Base-by-base conservation (phyloP, 1,140 invertebrate species). In the Liolophura sinensis region DNA sequence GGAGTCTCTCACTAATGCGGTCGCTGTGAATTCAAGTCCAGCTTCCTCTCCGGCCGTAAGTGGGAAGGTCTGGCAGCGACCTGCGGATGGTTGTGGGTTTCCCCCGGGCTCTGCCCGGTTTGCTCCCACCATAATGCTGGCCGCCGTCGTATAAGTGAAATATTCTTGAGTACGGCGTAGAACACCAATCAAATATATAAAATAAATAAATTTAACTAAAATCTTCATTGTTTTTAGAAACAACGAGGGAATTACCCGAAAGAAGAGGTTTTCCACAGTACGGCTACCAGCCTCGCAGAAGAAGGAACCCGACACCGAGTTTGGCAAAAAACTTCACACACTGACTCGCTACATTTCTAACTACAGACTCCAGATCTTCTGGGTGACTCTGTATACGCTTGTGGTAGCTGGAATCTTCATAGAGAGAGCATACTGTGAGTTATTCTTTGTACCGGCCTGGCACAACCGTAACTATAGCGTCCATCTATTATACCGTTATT, bases 321-420 rank as follows among this genome's bases (percentile, higher is more conserved):
- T 67, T 7, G 46, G 20, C 24, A 64, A 68, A n/a, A 65, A 73
- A 20, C 62, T 73, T 49, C 61, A 82, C 4, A 97, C 95, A 5
- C 96, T 96, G 73, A 85, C 97, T 51, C 68, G 72, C 14, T 78
- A 74, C 52, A 60, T 82, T 22, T 96, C 99, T 86, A 96, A 97
- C 81, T 97, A 99, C 84, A 87, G 96, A 24, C 96, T 98, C 78
- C 97, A 99, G 75, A 98, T 99, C 67, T 98, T 98, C 81, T 99
- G 98, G 82, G 84, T 98, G 9, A 96, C 98, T 79, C 88, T 99
- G 0, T 99, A 99, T 86, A 97, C 95, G 78, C 93, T 98, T 5
- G 90, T 97, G 20, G 97, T 93, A 1, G 92, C 96, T 74, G 93
- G 92, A 0, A 85, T 99, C 1, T 99, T 99, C 80, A 89, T 97